Evolutionary conservation across 2,888 invertebrate genomes (phyloP).

Genomic region (Stegana nigrithorax): DNA sequence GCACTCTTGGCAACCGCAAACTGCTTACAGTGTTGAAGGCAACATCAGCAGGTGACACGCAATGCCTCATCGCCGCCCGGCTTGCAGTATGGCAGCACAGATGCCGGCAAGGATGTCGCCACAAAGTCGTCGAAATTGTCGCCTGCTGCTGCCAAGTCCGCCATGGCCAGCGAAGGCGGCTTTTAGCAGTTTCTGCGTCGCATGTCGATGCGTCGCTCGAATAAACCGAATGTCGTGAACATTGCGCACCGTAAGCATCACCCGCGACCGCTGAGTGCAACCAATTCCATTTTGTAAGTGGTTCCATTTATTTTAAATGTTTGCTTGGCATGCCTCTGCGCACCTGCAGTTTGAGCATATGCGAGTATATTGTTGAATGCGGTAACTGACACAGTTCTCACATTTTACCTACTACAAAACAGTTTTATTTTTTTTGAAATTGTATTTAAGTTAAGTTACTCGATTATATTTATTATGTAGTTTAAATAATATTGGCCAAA

Average conservation of each 20-base stretch:
- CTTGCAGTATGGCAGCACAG: slow-evolving; percentile 36
- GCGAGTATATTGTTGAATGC: too few species aligned
- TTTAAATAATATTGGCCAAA: too few species aligned
- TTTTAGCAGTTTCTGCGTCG: slow-evolving; percentile 67
- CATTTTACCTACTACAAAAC: too few species aligned
- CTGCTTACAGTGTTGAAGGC: slow-evolving; percentile 9
- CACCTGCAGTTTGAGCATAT: too few species aligned
- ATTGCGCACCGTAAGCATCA: slow-evolving; percentile 40
- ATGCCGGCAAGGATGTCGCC: slow-evolving; percentile 1
- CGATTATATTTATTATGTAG: too few species aligned
- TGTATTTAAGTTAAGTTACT: too few species aligned
- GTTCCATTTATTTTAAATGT: too few species aligned
- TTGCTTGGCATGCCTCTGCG: too few species aligned
- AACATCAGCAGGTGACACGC: slow-evolving; percentile 68
- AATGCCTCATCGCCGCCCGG: slow-evolving; percentile 70
- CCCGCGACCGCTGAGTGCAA: slow-evolving; percentile 56
- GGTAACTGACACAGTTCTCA: too few species aligned
- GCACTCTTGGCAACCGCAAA: slow-evolving; percentile 64
- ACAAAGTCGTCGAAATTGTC: slow-evolving; percentile 25
- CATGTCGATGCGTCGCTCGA: slow-evolving; percentile 66
- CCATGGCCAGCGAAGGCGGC: slow-evolving; percentile 40
- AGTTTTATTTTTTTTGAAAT: too few species aligned
- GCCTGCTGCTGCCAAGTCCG: slow-evolving; percentile 21
- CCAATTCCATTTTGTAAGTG: slow-evolving; percentile 67
- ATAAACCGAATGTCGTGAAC: slow-evolving; percentile 46